These are phyloP conservation scores for Drosophila affinis DNA, from an alignment of 2,888 invertebrate species.

Conservation along the genomic window DNA sequence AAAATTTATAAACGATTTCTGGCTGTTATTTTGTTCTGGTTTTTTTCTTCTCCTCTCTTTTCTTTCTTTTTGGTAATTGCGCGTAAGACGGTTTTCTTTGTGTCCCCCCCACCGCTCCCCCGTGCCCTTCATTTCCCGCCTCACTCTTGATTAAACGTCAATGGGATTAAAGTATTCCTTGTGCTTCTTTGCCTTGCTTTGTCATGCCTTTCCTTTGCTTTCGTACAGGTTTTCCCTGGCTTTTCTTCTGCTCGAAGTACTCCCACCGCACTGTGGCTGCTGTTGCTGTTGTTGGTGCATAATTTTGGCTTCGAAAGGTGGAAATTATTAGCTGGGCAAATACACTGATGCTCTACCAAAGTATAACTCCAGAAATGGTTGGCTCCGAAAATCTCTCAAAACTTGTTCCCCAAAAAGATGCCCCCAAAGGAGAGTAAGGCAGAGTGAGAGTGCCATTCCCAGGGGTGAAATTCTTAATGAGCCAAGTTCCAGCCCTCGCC, in stretches of 20 bases:
- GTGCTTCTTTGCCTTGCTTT: constrained; percentile 2
- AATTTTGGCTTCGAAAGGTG: constrained; percentile 26
- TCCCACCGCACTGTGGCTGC: neutral
- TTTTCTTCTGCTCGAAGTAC: neutral
- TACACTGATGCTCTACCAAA: neutral
- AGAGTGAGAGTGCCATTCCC: constrained; percentile 16
- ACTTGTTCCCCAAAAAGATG: constrained; percentile 2
- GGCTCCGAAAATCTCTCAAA: too few species aligned
- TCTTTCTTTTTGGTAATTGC: constrained; percentile 29
- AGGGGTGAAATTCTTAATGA: constrained; percentile 43
- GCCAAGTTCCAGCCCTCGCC: constrained; percentile 24
- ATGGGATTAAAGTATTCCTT: constrained; percentile 73
- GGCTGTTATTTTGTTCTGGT: constrained; percentile 9
- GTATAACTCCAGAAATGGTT: neutral
- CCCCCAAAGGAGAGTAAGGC: neutral
- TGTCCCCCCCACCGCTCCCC: too few species aligned
- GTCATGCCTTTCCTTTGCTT: neutral
- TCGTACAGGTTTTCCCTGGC: neutral
- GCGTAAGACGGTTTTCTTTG: constrained; percentile 4
- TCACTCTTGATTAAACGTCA: constrained; percentile 71
- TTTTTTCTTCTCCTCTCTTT: constrained; percentile 1
- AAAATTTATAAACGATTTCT: constrained; percentile 59
- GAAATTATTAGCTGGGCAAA: constrained; percentile 18
- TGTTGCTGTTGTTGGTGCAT: constrained; percentile 9
- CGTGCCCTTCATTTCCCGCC: constrained; percentile 14